A percentile compares a stretch with the other conserved stretches of the same genome.
phyloP scores from a whole-genome alignment of 2,888 invertebrate genomes.

The Oxyteleia sp. region DNA sequence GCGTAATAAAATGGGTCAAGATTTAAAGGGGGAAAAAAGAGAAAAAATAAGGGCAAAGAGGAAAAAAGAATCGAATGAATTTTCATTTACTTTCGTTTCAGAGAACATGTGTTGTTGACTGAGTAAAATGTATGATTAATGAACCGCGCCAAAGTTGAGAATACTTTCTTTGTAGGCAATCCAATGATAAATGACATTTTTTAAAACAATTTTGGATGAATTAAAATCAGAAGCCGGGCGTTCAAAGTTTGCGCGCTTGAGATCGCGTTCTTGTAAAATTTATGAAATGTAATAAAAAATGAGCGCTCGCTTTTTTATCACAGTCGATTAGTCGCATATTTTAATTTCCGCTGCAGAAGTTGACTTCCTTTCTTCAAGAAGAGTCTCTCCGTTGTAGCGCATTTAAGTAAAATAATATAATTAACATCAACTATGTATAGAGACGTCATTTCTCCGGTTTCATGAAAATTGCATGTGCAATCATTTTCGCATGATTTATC shows the following conservation, averaged over 20 bases:
- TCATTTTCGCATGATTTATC: neutral
- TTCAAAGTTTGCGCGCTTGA: conserved; percentile 3
- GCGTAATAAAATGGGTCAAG: conserved; percentile 1
- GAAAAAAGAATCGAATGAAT: conserved; percentile 2
- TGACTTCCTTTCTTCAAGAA: conserved; percentile 7
- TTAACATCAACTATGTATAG: conserved; percentile 9
- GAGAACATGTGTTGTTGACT: conserved; percentile 6
- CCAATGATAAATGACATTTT: conserved; percentile 16
- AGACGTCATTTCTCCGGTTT: neutral
- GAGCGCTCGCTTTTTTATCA: conserved; percentile 13
- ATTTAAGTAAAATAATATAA: conserved; percentile 20
- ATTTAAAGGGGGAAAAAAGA: neutral
- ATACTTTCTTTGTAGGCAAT: conserved; percentile 6
- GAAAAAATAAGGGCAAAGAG: neutral
- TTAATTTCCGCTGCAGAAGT: conserved; percentile 16
- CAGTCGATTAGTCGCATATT: conserved; percentile 21
- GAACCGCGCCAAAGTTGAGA: conserved; percentile 1
- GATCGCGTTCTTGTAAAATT: conserved; percentile 9
- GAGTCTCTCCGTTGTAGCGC: neutral
- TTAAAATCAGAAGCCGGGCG: conserved; percentile 4
- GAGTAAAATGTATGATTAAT: conserved; percentile 13
- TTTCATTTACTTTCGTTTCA: conserved; percentile 11
- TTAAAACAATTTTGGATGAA: neutral
- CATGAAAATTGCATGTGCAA: conserved; percentile 1
- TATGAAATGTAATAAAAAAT: conserved; percentile 12